A percentile compares a stretch with the other conserved stretches of the same genome.
Conservation (phyloP, 2,888 invertebrate species). For the Pediacus dermestoides region DNA sequence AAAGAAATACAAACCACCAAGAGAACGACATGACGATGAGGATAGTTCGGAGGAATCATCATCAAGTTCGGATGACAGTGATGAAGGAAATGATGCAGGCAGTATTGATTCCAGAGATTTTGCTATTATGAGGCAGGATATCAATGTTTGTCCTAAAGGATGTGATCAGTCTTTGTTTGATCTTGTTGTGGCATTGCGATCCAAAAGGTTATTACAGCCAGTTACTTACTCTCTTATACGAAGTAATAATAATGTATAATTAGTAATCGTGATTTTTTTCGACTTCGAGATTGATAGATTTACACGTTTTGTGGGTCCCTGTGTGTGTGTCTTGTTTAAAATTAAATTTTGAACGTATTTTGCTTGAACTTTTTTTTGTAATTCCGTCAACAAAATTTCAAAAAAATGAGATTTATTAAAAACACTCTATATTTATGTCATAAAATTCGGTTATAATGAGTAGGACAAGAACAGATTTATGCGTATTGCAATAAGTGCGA, state of each 20-base stretch:
- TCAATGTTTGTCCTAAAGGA: conserved; percentile 67
- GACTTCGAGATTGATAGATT: no score
- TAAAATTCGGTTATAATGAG: no score
- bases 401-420: no score
- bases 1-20: conserved; percentile 74
- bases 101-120: conserved; percentile 65
- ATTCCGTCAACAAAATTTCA: no score
- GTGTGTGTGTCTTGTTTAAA: no score
- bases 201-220: conserved; percentile 54
- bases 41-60: conserved; percentile 43
- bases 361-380: no score
- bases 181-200: conserved; percentile 61
- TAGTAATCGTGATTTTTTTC: no score
- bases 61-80: conserved; percentile 56
- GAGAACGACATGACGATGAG: conserved; percentile 54
- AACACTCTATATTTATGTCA: no score
- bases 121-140: conserved; percentile 65
- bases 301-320: no score
- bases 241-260: neutral
- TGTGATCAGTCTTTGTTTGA: conserved; percentile 68
- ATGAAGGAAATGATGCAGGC: conserved; percentile 55
- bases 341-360: no score
- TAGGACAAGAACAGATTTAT: no score
- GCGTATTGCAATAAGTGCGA: no score
- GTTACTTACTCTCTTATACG: neutral